Conservation (phyloP, 2,888 invertebrate species). For the Ennomos fuscantarius region DNA sequence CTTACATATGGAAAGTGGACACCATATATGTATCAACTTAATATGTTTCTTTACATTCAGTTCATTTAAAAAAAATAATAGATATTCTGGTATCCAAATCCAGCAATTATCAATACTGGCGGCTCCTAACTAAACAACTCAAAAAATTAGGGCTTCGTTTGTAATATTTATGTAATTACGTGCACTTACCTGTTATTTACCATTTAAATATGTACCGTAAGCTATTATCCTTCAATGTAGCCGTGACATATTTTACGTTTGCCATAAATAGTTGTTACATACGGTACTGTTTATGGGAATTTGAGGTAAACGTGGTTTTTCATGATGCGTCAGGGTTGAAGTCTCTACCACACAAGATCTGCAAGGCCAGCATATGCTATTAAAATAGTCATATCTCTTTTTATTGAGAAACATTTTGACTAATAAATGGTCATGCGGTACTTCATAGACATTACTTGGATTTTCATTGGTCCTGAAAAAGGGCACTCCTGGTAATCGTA, state of each 20-base stretch:
- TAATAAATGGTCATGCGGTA: no score
- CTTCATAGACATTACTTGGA: no score
- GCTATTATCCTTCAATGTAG: constrained; percentile 19
- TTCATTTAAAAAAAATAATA: no score
- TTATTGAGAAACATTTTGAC: no score
- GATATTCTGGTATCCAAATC: neutral
- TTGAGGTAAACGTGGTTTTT: constrained; percentile 27
- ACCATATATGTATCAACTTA: no score
- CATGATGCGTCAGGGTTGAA: constrained; percentile 8
- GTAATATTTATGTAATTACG: constrained; percentile 13
- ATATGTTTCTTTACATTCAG: no score
- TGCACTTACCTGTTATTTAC: constrained; percentile 23
- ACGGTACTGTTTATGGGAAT: constrained; percentile 18
- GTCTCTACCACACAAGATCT: no score
- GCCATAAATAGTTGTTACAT: constrained; percentile 19
- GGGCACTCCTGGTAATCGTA: no score
- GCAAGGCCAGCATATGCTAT: no score
- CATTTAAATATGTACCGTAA: constrained; percentile 18
- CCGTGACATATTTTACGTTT: constrained; percentile 23
- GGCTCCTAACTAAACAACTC: constrained; percentile 5
- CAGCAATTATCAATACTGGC: neutral
- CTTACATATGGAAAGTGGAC: no score
- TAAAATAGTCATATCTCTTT: no score
- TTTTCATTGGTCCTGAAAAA: no score
- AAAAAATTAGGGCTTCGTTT: constrained; percentile 20